Percentiles rank a stretch among this genome's conserved stretches.
These are phyloP conservation scores for Pristiophorus japonicus DNA, from an alignment of 2,113 vertebrate species.

Conservation along the genomic window DNA sequence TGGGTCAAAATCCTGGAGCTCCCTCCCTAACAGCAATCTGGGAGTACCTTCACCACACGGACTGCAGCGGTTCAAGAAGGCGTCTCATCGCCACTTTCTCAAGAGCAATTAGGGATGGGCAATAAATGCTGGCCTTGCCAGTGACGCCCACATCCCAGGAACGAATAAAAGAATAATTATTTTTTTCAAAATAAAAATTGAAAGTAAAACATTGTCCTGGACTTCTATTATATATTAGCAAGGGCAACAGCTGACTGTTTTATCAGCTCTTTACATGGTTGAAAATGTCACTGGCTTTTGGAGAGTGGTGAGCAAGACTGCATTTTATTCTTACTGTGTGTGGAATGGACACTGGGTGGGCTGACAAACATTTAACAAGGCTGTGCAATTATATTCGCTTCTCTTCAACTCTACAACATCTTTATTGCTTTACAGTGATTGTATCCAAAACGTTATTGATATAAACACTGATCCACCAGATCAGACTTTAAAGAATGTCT, in stretches of 20 bases:
- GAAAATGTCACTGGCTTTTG: not conserved
- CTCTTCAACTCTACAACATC: not conserved
- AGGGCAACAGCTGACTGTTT: not conserved
- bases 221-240: not conserved
- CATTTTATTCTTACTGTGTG: not conserved
- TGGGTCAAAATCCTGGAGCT: too few relatives aligned
- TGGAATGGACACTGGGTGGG: not conserved
- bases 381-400: not conserved
- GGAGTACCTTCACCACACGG: too few relatives aligned
- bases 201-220: not conserved
- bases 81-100: too few relatives aligned
- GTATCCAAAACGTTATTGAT: conserved; percentile 6
- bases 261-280: not conserved
- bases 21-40: too few relatives aligned
- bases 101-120: too few relatives aligned
- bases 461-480: not conserved
- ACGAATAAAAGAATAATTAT: too few relatives aligned
- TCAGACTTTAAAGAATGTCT: conserved; percentile 32
- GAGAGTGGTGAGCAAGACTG: not conserved
- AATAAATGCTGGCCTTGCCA: too few relatives aligned
- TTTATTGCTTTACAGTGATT: conserved; percentile 8
- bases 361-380: not conserved
- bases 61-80: too few relatives aligned
- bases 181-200: too few relatives aligned
- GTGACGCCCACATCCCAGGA: too few relatives aligned